A percentile compares a stretch with the other conserved stretches of the same genome.
Conservation (phyloP, 2,888 invertebrate genomes). For the Mamestra brassicae region DNA sequence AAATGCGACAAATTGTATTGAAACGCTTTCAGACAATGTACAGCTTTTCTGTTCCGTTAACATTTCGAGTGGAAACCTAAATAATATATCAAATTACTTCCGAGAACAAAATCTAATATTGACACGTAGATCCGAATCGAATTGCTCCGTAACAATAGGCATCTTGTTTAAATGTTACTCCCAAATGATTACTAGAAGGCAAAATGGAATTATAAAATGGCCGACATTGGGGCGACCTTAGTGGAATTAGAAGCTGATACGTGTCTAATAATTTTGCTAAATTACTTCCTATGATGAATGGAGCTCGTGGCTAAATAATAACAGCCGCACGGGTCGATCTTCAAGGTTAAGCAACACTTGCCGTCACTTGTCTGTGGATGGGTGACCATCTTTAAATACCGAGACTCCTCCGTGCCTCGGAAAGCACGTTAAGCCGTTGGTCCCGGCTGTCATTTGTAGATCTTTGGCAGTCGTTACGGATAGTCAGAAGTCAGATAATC, state of each 20-base stretch:
- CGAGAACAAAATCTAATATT: slow-evolving; percentile 79
- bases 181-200: slow-evolving; percentile 74
- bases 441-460: no score
- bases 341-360: no score
- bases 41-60: slow-evolving; percentile 50
- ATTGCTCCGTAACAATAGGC: slow-evolving; percentile 78
- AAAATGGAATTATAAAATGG: slow-evolving; percentile 74
- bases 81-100: slow-evolving; percentile 85
- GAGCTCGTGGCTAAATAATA: neutral
- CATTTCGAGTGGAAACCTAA: slow-evolving; percentile 65
- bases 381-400: no score
- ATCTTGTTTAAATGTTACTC: slow-evolving; percentile 69
- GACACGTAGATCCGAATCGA: slow-evolving; percentile 77
- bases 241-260: slow-evolving; percentile 79
- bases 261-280: slow-evolving; percentile 85
- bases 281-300: slow-evolving; percentile 86
- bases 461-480: no score
- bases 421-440: no score
- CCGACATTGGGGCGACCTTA: slow-evolving; percentile 85
- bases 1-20: slow-evolving; percentile 49
- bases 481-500: no score
- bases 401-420: no score
- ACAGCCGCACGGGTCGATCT: no score
- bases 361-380: no score
- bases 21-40: slow-evolving; percentile 42